Base-by-base conservation (phyloP, 2,888 invertebrate species). In the Drosophila ustulata region DNA sequence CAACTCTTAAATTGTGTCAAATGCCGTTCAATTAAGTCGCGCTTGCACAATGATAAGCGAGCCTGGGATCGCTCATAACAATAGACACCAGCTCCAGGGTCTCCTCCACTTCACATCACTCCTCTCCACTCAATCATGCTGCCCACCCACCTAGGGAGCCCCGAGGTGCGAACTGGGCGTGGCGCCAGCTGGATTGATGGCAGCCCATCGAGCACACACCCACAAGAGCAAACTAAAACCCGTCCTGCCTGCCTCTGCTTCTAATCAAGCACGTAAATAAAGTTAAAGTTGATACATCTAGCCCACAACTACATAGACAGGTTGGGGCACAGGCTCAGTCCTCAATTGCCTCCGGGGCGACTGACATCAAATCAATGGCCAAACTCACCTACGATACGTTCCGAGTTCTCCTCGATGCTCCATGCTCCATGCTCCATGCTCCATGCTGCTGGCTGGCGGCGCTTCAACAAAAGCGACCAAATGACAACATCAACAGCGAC, bases 251-350 rank as follows among this genome's bases (percentile, higher is more conserved):
- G 66, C 78, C 69, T 84, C 87, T 88, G 66, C 78, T 71, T 84
- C 87, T 88, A 85, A 85, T 85, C 88, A 85, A 86, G 85, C 85
- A 85, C 87, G 85, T 85, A 85, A 85, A 88, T 85, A 85, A 85
- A 85, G 88, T 81, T 83, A 85, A 83, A 83, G 88, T 85, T 80
- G 78, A 88, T 85, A 78, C 82, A 72, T 58, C 59, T 13, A 55
- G 53, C 59, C 39, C 13, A 41, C 13, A 6, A 41, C 39, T 3
- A 18, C 13, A 41, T 8, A 7, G 18, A 13, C 69, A 53, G 23
- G 55, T 37, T 37, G n/a, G 4, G 34, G 34, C 34, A 11, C 34
- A 34, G 34, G 34, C 34, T 37, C n/a, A 11, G 37, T 4, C 37
- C 37, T 37, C 51, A 58, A 80, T 70, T 75, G 82, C 78, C 84